phyloP scores from a whole-genome alignment of 2,797 vertebrate species.

The Tadarida brasiliensis region DNA sequence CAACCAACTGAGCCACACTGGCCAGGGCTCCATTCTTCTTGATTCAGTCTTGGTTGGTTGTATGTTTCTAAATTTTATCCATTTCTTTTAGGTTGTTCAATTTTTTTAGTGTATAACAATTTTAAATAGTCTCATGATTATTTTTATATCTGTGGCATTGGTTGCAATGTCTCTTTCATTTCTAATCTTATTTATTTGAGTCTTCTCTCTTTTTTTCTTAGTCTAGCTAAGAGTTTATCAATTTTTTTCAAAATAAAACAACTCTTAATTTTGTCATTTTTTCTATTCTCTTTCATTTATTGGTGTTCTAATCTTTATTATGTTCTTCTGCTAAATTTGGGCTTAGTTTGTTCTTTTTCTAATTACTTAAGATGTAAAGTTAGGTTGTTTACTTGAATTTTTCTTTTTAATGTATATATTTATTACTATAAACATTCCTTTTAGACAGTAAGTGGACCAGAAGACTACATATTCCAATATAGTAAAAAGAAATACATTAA shows the following conservation, averaged over 20 bases:
- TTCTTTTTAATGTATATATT: background rate
- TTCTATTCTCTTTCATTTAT: background rate
- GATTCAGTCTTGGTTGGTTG: background rate
- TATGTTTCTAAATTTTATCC: background rate
- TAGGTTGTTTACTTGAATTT: background rate
- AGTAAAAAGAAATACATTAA: slow-evolving; percentile 17
- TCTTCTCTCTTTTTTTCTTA: background rate
- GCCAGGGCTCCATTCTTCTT: background rate
- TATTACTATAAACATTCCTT: background rate
- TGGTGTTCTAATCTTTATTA: background rate
- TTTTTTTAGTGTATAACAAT: background rate
- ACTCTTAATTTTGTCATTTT: background rate
- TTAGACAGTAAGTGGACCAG: background rate
- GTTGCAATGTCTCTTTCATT: background rate
- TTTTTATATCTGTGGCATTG: background rate
- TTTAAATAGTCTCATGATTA: background rate
- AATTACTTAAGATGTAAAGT: background rate
- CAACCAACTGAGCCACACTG: too few species aligned
- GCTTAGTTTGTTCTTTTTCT: background rate
- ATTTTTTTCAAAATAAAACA: background rate
- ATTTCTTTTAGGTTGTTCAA: background rate
- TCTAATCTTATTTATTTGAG: background rate
- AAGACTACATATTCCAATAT: background rate
- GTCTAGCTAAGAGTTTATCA: background rate
- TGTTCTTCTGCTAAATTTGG: background rate